Percentiles rank a stretch among this genome's conserved stretches.
These are phyloP conservation scores for Argentina silus DNA, from an alignment of 2,797 vertebrate genomes.

Conservation along the genomic window DNA sequence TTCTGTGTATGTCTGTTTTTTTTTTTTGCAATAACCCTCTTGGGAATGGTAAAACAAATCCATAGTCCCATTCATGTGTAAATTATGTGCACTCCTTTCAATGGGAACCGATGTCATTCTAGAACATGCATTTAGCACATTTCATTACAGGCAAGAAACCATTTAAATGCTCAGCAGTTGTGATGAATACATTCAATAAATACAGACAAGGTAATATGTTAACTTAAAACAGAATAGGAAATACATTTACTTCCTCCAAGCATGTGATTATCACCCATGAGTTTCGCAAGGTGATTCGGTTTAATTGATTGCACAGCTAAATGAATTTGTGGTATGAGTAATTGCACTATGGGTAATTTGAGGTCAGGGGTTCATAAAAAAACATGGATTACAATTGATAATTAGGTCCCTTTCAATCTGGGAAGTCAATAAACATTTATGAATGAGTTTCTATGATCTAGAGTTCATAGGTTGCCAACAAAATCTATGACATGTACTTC, in stretches of 20 bases:
- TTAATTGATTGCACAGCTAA: constrained; percentile 67
- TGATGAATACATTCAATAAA: background rate
- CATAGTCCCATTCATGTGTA: background rate
- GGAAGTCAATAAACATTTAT: constrained; percentile 62
- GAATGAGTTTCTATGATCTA: constrained; percentile 49
- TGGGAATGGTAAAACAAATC: background rate
- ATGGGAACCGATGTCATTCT: background rate
- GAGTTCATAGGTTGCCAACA: constrained; percentile 55
- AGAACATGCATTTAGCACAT: background rate
- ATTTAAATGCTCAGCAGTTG: background rate
- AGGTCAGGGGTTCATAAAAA: constrained; percentile 64
- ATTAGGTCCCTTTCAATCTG: constrained; percentile 62
- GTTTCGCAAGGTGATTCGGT: constrained; percentile 66
- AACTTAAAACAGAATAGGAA: constrained; percentile 48
- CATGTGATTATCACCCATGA: constrained; percentile 60
- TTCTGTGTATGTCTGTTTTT: background rate
- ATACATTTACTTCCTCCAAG: constrained; percentile 52
- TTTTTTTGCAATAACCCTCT: background rate
- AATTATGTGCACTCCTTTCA: background rate
- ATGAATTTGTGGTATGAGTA: constrained; percentile 70
- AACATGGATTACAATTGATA: constrained; percentile 72
- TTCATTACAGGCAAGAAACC: background rate
- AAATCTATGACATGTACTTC: constrained; percentile 12
- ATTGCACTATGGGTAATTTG: constrained; percentile 68
- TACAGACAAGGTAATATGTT: constrained; percentile 48